Conservation (phyloP, 2,797 vertebrate genomes). For the Sandelia bainsii region DNA sequence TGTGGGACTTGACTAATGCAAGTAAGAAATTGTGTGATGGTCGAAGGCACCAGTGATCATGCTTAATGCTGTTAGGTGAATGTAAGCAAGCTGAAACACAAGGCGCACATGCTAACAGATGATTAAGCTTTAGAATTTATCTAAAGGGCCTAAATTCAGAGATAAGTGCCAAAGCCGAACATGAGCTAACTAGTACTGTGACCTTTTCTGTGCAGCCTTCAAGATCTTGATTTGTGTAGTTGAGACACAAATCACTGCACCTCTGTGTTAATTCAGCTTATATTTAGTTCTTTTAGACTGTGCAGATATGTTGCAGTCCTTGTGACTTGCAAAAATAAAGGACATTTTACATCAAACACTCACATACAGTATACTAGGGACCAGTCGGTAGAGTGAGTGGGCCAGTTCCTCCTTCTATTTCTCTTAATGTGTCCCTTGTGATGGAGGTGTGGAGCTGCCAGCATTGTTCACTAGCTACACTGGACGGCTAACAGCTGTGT, state of each 20-base stretch:
- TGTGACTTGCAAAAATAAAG: conserved; percentile 40
- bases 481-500: conserved; percentile 76
- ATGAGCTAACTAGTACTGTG: too few species aligned
- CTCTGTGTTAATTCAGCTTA: conserved; percentile 9
- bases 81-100: conserved; percentile 1
- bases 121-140: neutral
- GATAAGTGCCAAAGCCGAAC: too few species aligned
- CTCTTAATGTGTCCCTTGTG: conserved; percentile 78
- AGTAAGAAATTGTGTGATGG: conserved; percentile 34
- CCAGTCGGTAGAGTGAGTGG: conserved; percentile 58
- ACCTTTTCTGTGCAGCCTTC: conserved; percentile 11
- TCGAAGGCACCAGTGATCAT: conserved; percentile 32
- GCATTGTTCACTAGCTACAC: conserved; percentile 77
- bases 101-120: neutral
- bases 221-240: conserved; percentile 6
- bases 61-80: conserved; percentile 12
- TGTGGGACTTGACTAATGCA: conserved; percentile 54
- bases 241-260: conserved; percentile 4
- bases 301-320: conserved; percentile 34
- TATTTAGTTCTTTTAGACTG: conserved; percentile 2
- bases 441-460: conserved; percentile 74
- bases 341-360: conserved; percentile 58
- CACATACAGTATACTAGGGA: conserved; percentile 18
- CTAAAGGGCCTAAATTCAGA: neutral
- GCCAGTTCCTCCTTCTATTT: conserved; percentile 74